Percentiles rank a stretch among this genome's conserved stretches.
These are phyloP conservation scores for Oceanodroma tethys DNA, from an alignment of 2,113 vertebrate species.

Conservation along the genomic window DNA sequence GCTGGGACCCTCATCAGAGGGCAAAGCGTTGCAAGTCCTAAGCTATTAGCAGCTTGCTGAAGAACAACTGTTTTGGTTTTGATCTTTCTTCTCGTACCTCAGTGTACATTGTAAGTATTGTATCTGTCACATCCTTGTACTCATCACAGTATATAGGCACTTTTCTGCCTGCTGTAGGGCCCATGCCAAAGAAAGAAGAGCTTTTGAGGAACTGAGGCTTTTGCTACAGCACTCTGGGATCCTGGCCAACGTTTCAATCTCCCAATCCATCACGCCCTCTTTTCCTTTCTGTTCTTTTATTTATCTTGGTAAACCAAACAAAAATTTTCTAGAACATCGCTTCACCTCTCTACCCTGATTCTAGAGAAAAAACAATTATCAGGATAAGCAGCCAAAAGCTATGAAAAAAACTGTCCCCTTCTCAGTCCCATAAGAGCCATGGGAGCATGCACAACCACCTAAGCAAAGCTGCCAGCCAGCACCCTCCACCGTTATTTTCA, in stretches of 20 bases:
- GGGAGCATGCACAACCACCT: background rate
- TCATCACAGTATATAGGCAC: background rate
- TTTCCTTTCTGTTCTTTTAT: background rate
- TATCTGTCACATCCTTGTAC: background rate
- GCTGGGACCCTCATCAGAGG: background rate
- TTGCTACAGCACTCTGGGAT: background rate
- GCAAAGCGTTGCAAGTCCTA: background rate
- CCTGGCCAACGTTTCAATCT: background rate
- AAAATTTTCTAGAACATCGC: background rate
- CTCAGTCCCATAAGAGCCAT: background rate
- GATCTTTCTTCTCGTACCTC: background rate
- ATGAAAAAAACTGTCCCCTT: background rate
- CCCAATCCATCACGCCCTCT: background rate
- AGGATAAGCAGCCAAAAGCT: background rate
- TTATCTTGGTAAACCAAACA: background rate
- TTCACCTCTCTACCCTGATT: background rate
- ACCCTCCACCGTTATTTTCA: conserved; percentile 19
- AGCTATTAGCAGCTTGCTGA: background rate
- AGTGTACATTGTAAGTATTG: background rate
- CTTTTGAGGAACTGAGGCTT: background rate
- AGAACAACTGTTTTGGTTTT: background rate
- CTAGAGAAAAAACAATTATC: background rate
- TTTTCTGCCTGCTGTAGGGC: background rate
- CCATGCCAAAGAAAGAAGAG: background rate
- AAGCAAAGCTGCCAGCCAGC: conserved; percentile 4